A percentile compares a stretch with the other conserved stretches of the same genome.
Conservation (phyloP, 2,113 vertebrate genomes). For the Tonatia bakeri region DNA sequence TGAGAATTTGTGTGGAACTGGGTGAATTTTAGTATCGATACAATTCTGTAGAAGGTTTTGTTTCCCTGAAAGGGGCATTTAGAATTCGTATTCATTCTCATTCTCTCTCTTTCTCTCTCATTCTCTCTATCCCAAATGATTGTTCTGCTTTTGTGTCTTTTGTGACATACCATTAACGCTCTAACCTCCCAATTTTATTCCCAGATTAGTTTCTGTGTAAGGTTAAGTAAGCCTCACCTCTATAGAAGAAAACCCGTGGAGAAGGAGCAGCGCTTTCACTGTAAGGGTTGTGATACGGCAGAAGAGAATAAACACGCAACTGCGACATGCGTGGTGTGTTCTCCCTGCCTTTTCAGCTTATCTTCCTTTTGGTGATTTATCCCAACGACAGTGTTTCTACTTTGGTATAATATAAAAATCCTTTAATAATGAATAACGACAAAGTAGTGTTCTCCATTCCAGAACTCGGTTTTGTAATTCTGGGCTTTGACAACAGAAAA, state of each 20-base stretch:
- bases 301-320: background rate
- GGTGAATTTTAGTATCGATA: background rate
- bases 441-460: background rate
- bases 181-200: background rate
- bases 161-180: background rate
- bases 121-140: background rate
- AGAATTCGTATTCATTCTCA: background rate
- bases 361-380: conserved; percentile 30
- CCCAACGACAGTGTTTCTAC: background rate
- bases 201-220: background rate
- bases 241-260: background rate
- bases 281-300: background rate
- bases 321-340: background rate
- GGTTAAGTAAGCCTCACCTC: background rate
- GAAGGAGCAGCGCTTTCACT: background rate
- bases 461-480: background rate
- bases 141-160: background rate
- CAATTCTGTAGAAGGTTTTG: background rate
- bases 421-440: background rate
- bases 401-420: conserved; percentile 14
- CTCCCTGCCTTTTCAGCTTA: background rate
- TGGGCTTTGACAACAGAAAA: conserved; percentile 14
- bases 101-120: background rate
- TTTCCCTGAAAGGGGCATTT: background rate
- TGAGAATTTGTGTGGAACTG: background rate